Percentiles rank a stretch among this genome's conserved stretches.
Conservation (phyloP, 1,140 invertebrate genomes). For the Habropoda laboriosa region DNA sequence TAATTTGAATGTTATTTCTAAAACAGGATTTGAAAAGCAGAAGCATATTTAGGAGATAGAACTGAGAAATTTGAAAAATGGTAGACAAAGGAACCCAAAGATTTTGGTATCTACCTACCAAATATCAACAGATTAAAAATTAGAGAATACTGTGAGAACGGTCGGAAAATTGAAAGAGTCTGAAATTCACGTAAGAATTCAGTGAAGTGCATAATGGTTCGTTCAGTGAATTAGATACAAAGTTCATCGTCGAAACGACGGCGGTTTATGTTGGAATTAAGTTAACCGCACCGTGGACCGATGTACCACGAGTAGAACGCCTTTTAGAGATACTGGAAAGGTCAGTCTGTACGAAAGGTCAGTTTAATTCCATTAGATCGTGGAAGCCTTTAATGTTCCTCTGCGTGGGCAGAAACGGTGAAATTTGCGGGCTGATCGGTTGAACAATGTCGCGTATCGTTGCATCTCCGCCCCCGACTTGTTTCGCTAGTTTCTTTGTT, state of each 20-base stretch:
- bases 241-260: background rate
- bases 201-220: background rate
- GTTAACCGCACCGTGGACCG: background rate
- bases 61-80: too few species aligned
- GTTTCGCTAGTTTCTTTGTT: background rate
- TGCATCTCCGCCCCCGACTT: constrained; percentile 25
- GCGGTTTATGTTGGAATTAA: background rate
- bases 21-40: too few species aligned
- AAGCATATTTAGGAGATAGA: too few species aligned
- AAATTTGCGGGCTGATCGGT: constrained; percentile 36
- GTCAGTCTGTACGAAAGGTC: constrained; percentile 32
- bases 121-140: too few species aligned
- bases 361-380: constrained; percentile 35
- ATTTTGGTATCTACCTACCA: too few species aligned
- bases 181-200: too few species aligned
- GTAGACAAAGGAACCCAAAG: too few species aligned
- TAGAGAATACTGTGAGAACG: too few species aligned
- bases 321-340: constrained; percentile 19
- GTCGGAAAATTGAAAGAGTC: too few species aligned
- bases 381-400: constrained; percentile 29
- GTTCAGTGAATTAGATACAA: background rate
- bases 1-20: too few species aligned
- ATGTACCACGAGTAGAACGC: background rate
- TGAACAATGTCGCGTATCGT: constrained; percentile 29
- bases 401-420: constrained; percentile 23